phyloP scores from a whole-genome alignment of 2,888 invertebrate genomes.

The Ceramica pisi region DNA sequence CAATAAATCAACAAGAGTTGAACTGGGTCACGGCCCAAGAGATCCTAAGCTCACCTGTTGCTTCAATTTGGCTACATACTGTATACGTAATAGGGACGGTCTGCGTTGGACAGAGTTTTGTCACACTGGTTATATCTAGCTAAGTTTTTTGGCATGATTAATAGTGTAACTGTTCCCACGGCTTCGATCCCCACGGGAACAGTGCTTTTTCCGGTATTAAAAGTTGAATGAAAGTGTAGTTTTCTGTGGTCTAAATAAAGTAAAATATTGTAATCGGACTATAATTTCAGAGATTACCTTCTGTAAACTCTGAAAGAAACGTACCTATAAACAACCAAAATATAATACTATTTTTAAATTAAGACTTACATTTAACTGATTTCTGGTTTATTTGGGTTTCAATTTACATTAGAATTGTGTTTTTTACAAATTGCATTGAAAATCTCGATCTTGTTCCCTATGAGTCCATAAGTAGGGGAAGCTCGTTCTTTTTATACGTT shows the following conservation, averaged over 20 bases:
- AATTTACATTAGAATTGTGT: neutral
- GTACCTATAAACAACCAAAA: neutral
- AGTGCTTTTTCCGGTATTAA: neutral
- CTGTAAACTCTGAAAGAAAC: neutral
- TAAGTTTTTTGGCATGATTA: conserved; percentile 19
- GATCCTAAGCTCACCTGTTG: conserved; percentile 64
- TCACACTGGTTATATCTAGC: conserved; percentile 10
- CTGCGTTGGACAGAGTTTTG: conserved; percentile 13
- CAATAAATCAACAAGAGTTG: conserved; percentile 71
- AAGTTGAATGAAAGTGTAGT: no score
- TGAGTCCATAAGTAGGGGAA: neutral
- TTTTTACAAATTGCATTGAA: neutral
- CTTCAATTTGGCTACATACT: conserved; percentile 46
- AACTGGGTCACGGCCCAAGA: conserved; percentile 73
- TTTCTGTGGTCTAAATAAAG: neutral
- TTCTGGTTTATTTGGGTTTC: neutral
- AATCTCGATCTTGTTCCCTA: neutral
- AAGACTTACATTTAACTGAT: neutral
- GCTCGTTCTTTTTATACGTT: neutral
- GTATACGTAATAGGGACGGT: conserved; percentile 46
- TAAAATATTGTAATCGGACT: neutral
- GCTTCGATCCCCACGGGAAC: neutral
- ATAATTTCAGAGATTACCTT: neutral
- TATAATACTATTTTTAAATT: no score
- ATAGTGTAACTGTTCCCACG: conserved; percentile 5